Conservation (phyloP, 1,140 invertebrate genomes). For the Drosophila repleta region DNA sequence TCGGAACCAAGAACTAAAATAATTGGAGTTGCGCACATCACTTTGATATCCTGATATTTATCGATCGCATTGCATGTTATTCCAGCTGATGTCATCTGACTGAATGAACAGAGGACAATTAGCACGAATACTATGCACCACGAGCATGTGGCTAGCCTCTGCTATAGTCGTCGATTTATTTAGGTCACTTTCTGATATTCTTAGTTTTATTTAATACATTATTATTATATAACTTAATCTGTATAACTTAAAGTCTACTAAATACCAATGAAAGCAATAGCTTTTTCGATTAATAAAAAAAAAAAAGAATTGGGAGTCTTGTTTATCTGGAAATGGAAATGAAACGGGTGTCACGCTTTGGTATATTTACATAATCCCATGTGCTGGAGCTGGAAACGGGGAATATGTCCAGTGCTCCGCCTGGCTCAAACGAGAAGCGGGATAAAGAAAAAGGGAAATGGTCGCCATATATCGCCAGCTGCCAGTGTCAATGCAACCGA, state of each 20-base stretch:
- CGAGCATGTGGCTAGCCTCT: too few species aligned
- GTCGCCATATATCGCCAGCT: conserved; percentile 61
- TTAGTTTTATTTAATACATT: too few species aligned
- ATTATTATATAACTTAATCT: too few species aligned
- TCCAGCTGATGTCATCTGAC: conserved; percentile 16
- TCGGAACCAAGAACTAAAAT: background rate
- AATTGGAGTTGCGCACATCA: background rate
- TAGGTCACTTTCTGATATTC: too few species aligned
- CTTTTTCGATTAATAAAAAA: background rate
- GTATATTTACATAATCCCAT: conserved; percentile 9
- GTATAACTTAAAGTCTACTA: too few species aligned
- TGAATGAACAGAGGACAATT: background rate
- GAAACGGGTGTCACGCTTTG: background rate
- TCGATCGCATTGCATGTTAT: conserved; percentile 4
- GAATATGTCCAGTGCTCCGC: background rate
- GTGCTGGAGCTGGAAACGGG: background rate
- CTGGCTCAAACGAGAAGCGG: background rate
- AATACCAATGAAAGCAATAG: too few species aligned
- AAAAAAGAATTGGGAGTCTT: background rate
- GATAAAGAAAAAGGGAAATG: conserved; percentile 33
- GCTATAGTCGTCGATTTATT: too few species aligned
- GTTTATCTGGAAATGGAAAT: conserved; percentile 6
- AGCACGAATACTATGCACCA: conserved; percentile 2
- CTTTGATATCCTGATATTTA: background rate
- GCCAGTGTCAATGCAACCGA: conserved; percentile 71